These are phyloP conservation scores for Tetanocera ferruginea DNA, from an alignment of 2,888 invertebrate genomes.

Conservation along the genomic window DNA sequence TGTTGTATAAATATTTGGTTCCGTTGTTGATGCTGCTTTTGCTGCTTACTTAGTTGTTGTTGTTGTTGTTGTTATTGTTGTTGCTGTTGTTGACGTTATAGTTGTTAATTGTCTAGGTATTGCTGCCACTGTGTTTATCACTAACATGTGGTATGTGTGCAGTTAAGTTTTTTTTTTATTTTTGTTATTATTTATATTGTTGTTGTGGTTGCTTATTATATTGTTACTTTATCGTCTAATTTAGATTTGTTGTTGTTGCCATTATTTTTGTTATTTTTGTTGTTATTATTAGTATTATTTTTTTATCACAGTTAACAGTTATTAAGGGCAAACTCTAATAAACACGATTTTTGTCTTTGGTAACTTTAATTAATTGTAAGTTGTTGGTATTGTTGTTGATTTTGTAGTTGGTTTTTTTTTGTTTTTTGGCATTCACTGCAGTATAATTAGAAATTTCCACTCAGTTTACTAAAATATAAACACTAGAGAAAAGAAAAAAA, in stretches of 20 bases:
- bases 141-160: neutral
- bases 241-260: neutral
- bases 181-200: constrained; percentile 18
- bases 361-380: neutral
- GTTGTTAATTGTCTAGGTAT: constrained; percentile 9
- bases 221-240: neutral
- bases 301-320: too few species aligned
- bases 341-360: neutral
- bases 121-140: constrained; percentile 16
- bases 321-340: too few species aligned
- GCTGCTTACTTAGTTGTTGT: constrained; percentile 15
- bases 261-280: neutral
- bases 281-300: neutral
- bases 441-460: neutral
- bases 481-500: neutral
- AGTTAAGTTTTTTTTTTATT: neutral
- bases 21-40: neutral
- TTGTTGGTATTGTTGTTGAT: neutral
- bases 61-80: constrained; percentile 22
- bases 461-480: neutral
- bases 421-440: neutral
- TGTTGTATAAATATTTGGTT: constrained; percentile 38
- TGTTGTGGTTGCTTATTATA: neutral
- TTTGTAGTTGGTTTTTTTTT: neutral
- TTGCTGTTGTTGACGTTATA: constrained; percentile 22